Evolutionary conservation across 2,888 invertebrate species (phyloP).

Genomic region (Allophyes oxyacanthae): DNA sequence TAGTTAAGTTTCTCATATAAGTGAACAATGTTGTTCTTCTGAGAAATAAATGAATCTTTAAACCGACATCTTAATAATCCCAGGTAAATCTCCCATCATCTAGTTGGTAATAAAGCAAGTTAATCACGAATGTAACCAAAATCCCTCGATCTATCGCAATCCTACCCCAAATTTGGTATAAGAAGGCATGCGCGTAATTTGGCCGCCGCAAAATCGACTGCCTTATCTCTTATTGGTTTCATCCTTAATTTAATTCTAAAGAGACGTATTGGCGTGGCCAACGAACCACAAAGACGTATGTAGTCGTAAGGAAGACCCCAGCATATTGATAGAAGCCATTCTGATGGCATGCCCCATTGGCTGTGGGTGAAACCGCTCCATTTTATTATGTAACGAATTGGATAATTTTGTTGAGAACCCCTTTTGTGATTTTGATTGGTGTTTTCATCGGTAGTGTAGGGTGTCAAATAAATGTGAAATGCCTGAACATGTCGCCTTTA

Average conservation of each 20-base stretch:
- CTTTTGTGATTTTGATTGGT: conserved; percentile 50
- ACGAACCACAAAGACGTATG: conserved; percentile 80
- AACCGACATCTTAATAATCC: conserved; percentile 5
- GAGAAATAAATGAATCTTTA: no score
- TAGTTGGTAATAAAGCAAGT: conserved; percentile 48
- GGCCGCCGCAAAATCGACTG: conserved; percentile 68
- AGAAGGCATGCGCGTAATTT: conserved; percentile 67
- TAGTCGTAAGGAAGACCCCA: conserved; percentile 72
- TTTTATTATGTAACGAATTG: conserved; percentile 65
- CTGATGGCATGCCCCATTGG: conserved; percentile 74
- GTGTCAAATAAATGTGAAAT: conserved; percentile 1
- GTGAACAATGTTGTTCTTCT: no score
- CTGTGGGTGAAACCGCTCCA: conserved; percentile 64
- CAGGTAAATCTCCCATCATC: conserved; percentile 17
- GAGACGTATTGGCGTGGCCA: conserved; percentile 78
- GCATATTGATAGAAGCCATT: conserved; percentile 79
- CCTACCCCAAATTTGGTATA: conserved; percentile 46
- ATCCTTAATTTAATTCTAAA: conserved; percentile 85
- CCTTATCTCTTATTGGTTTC: conserved; percentile 77
- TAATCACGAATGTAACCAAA: conserved; percentile 48
- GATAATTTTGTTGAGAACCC: conserved; percentile 53
- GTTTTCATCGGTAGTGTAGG: conserved; percentile 12
- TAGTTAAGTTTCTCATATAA: no score
- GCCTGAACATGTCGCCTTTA: not conserved
- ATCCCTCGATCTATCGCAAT: conserved; percentile 52